These are phyloP conservation scores for Drosophila meridiana DNA, from an alignment of 2,888 invertebrate species.

Conservation along the genomic window DNA sequence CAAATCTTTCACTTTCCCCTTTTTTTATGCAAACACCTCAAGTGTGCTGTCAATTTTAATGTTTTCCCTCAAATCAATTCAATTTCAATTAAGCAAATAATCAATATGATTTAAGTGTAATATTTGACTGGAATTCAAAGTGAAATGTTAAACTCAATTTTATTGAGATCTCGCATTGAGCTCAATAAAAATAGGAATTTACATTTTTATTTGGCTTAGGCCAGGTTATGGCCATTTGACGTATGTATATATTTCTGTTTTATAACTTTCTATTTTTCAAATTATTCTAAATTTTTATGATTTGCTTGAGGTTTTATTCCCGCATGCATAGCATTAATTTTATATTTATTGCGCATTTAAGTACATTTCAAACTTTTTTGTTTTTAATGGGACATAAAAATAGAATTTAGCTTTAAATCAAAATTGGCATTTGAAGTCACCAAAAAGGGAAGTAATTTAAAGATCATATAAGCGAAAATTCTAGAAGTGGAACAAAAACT, in stretches of 20 bases:
- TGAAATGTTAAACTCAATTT: neutral
- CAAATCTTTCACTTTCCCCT: neutral
- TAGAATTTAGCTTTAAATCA: neutral
- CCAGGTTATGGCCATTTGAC: neutral
- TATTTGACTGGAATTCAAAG: neutral
- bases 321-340: neutral
- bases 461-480: neutral
- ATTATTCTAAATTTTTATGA: conserved; percentile 29
- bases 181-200: conserved; percentile 18
- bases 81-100: neutral
- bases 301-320: conserved; percentile 5
- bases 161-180: conserved; percentile 1
- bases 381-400: conserved; percentile 12
- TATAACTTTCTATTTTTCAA: conserved; percentile 15
- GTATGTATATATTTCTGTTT: conserved; percentile 17
- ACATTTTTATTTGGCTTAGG: conserved; percentile 16
- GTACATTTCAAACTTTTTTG: neutral
- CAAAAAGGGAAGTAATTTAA: neutral
- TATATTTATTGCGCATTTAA: conserved; percentile 27
- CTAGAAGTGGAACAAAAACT: neutral
- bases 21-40: neutral
- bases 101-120: neutral
- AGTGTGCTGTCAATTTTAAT: neutral
- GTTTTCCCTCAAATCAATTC: conserved; percentile 2
- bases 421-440: neutral